Conservation (phyloP, 2,797 vertebrate genomes). For the Philypnodon macrostomus region DNA sequence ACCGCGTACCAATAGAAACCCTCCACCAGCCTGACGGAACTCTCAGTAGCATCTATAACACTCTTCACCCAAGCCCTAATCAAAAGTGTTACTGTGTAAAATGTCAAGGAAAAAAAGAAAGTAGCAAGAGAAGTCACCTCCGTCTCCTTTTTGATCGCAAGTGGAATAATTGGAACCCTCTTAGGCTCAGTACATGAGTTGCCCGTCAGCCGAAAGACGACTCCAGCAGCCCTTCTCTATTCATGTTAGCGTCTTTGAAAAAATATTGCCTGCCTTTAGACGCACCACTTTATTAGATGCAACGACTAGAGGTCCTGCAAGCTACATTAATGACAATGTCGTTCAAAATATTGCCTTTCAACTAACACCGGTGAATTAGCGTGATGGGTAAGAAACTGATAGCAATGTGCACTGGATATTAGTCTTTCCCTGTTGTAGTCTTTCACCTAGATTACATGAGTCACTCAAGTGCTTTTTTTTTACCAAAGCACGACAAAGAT, state of each 20-base stretch:
- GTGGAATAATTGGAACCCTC: constrained; percentile 80
- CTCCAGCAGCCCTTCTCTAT: constrained; percentile 68
- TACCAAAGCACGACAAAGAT: background rate
- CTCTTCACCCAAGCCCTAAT: constrained; percentile 59
- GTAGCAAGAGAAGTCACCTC: constrained; percentile 70
- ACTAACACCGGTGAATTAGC: constrained; percentile 43
- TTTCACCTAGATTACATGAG: constrained; percentile 40
- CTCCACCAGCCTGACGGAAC: constrained; percentile 30
- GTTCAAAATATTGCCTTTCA: constrained; percentile 69
- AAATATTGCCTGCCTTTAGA: constrained; percentile 62
- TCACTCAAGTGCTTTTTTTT: background rate
- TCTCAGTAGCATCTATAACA: constrained; percentile 39
- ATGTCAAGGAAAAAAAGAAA: constrained; percentile 68
- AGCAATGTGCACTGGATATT: constrained; percentile 46
- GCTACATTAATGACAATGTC: constrained; percentile 59
- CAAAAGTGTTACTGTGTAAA: constrained; percentile 74
- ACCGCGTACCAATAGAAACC: no score
- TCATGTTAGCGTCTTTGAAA: constrained; percentile 72
- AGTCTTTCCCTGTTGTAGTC: constrained; percentile 42
- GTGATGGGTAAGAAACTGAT: constrained; percentile 48
- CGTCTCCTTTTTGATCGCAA: constrained; percentile 75
- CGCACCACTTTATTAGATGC: constrained; percentile 65
- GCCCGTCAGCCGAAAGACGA: constrained; percentile 73
- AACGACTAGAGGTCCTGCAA: constrained; percentile 61
- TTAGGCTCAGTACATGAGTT: constrained; percentile 77